Evolutionary conservation across 2,113 vertebrate species (phyloP), one percentile per base, ranked within the genome.

Genomic region (Semicossyphus pulcher): DNA sequence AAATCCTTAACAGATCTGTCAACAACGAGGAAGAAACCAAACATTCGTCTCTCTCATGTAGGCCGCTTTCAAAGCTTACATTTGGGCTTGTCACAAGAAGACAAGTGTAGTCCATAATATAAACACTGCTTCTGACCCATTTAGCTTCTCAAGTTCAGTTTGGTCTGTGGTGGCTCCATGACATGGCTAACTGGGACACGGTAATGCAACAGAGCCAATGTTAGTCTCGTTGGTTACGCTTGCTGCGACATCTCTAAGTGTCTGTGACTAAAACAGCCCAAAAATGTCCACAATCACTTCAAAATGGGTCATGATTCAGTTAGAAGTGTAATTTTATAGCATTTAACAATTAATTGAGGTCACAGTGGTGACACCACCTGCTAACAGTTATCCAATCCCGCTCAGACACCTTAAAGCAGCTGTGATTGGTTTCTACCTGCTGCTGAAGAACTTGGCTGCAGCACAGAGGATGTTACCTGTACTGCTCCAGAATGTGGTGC

Each of bases 361-460:
- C 28, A 32, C n/a, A n/a, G 29, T 20, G 39, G 10, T 11, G 6
- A 18, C 42, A 64, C 3, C 86, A 87, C 23, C 83, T 88, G 85
- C 10, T 60, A 7, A 39, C n/a, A 39, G 32, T 87, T 76, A 71
- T 9, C 48, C 18, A 78, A 53, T 85, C 31, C 25, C 29, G 44
- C 11, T 26, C 44, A 39, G 31, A 11, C 26, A 9, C 5, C 25
- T 45, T 45, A 51, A 68, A 82, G 53, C 66, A 51, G 73, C 59
- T 41, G 45, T 59, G 68, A 12, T 28, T 39, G 7, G 14, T 52
- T 36, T 58, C 48, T 12, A 14, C n/a, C n/a, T 4, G 16, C 25
- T 11, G 32, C 10, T 48, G 36, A 45, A 47, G 15, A 34, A 41
- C 28, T 45, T 21, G 63, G 34, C 45, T 49, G 25, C 61, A 37